Evolutionary conservation across 2,113 vertebrate genomes (phyloP), one percentile per base, ranked within the genome.

Genomic region (Chrysochloris asiatica): DNA sequence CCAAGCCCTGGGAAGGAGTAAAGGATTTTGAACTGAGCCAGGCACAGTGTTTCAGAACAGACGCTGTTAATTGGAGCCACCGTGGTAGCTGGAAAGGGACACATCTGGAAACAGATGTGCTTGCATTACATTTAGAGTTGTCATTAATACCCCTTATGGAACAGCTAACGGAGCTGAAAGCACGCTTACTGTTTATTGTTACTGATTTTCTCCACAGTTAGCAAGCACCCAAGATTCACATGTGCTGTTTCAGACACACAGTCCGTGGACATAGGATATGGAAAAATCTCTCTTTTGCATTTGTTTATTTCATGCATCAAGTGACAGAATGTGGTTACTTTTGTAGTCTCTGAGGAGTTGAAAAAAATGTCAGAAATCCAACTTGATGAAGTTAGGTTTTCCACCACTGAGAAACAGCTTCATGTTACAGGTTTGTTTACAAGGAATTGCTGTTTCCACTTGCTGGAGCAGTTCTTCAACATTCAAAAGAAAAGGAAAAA

Each of bases 381-480:
- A 96, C 96, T 97, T 97, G 93, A 95, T 96, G 94, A 96, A 98
- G 97, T 97, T 96, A 96, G 96, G 97, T 97, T 98, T 98, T 98
- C 97, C 90, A 30, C 97, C 95, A 94, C 97, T 59, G 86, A 97
- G 97, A 97, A 96, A 96, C 97, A 95, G 93, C 97, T 97, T 97
- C 83, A 96, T 96, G 96, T 93, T 97, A 92, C 97, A 98, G 97
- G 94, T 98, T 98, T 98, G 97, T 98, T 98, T 98, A 98, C 96
- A 98, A 97, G 97, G 96, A 97, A 96, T 97, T 90, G 96, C 97
- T 98, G 97, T 98, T 98, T 98, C 97, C 97, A 98, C 97, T 98
- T 96, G 96, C 94, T 90, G 92, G 96, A 95, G 96, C 91, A 54
- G 77, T 90, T 94, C 94, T 96, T 92, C 92, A 93, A 96, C 81